Evolutionary conservation across 2,113 vertebrate genomes (phyloP).

Genomic region (Anguilla rostrata): DNA sequence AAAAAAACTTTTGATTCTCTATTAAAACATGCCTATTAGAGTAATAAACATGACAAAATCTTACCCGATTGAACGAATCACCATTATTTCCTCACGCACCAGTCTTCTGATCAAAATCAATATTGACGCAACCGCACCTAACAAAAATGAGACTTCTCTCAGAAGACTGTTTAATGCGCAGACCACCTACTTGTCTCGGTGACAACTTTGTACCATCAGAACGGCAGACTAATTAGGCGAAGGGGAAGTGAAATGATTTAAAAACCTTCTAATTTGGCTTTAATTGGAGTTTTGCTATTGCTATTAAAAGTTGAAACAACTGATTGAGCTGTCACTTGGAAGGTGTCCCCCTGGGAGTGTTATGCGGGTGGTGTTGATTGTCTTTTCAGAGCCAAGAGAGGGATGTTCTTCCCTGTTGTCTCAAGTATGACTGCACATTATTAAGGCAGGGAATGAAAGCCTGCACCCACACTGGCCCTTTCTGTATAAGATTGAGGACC

Average conservation of each 20-base stretch:
- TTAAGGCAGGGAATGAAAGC: neutral
- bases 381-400: neutral
- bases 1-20: neutral
- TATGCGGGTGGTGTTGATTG: neutral
- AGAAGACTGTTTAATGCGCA: neutral
- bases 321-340: neutral
- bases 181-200: neutral
- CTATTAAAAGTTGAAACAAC: conserved; percentile 9
- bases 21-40: neutral
- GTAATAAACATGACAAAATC: neutral
- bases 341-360: neutral
- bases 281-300: conserved; percentile 1
- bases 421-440: neutral
- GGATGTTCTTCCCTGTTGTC: neutral
- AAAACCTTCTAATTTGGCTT: conserved; percentile 16
- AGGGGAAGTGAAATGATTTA: neutral
- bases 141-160: neutral
- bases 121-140: neutral
- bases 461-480: too few relatives aligned
- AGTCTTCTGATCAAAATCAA: neutral
- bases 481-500: too few relatives aligned
- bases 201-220: neutral
- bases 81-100: neutral
- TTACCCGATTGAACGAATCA: neutral
- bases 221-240: conserved; percentile 6